Evolutionary conservation across 2,888 invertebrate species (phyloP).

Genomic region (Poecilobothrus nobilitatus): DNA sequence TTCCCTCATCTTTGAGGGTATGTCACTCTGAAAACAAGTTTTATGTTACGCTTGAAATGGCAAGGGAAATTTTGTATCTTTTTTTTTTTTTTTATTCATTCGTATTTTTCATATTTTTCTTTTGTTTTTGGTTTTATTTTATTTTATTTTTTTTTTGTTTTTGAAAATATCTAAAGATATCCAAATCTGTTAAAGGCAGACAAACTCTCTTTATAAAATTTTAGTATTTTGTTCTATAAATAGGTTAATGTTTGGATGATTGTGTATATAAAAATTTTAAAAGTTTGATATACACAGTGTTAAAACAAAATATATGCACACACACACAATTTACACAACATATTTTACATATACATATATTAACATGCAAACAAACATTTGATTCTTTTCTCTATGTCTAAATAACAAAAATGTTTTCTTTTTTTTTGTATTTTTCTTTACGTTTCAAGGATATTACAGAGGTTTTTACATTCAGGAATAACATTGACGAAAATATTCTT

Average conservation of each 20-base stretch:
- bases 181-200: conserved; percentile 10
- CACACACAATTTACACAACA: background rate
- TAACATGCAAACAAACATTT: too few relatives aligned
- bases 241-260: background rate
- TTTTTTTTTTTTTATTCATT: background rate
- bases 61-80: conserved; percentile 18
- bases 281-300: background rate
- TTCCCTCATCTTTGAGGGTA: conserved; percentile 5
- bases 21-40: conserved; percentile 18
- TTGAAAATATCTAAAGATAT: conserved; percentile 2
- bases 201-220: conserved; percentile 5
- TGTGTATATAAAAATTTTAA: background rate
- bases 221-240: background rate
- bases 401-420: background rate
- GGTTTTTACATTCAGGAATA: background rate
- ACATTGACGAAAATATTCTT: too few relatives aligned
- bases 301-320: background rate
- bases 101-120: conserved; percentile 2
- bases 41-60: conserved; percentile 23
- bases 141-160: background rate
- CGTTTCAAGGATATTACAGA: background rate
- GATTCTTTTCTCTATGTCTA: background rate
- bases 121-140: background rate
- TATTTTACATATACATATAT: background rate
- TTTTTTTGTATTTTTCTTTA: too few relatives aligned